phyloP scores from a whole-genome alignment of 1,140 invertebrate genomes.

The Ceratina japonica region DNA sequence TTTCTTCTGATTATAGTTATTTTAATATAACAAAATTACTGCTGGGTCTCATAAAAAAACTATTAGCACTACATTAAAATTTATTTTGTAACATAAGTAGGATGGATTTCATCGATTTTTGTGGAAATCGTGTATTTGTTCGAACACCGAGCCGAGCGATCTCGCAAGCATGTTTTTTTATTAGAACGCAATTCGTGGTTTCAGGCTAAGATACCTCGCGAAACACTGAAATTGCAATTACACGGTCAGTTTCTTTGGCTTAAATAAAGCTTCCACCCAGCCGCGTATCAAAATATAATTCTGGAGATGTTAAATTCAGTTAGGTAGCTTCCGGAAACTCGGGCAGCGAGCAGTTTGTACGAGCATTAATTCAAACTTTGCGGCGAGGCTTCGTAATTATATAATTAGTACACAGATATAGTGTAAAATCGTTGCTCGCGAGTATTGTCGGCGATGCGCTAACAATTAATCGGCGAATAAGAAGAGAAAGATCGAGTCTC shows the following conservation, averaged over 20 bases:
- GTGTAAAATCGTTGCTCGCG: background rate
- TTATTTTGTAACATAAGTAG: no score
- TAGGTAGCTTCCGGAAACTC: constrained; percentile 66
- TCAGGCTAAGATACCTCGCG: background rate
- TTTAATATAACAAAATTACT: no score
- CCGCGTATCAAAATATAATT: constrained; percentile 72
- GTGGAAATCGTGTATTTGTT: background rate
- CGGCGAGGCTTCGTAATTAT: constrained; percentile 71
- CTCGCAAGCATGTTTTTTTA: no score
- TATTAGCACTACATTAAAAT: no score
- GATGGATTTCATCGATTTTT: no score
- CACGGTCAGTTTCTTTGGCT: constrained; percentile 30
- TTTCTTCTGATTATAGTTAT: no score
- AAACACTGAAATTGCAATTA: constrained; percentile 26
- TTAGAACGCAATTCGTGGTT: background rate
- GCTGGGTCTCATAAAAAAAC: no score
- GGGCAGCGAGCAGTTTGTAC: constrained; percentile 60
- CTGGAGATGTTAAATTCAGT: constrained; percentile 76
- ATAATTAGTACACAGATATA: background rate
- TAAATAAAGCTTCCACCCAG: constrained; percentile 14
- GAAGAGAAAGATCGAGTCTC: no score
- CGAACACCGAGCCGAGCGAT: background rate
- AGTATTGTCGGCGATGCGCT: no score
- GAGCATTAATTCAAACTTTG: constrained; percentile 70
- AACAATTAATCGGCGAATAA: no score